A percentile compares a stretch with the other conserved stretches of the same genome.
phyloP scores from a whole-genome alignment of 2,797 vertebrate species.

The Bovichtus variegatus region DNA sequence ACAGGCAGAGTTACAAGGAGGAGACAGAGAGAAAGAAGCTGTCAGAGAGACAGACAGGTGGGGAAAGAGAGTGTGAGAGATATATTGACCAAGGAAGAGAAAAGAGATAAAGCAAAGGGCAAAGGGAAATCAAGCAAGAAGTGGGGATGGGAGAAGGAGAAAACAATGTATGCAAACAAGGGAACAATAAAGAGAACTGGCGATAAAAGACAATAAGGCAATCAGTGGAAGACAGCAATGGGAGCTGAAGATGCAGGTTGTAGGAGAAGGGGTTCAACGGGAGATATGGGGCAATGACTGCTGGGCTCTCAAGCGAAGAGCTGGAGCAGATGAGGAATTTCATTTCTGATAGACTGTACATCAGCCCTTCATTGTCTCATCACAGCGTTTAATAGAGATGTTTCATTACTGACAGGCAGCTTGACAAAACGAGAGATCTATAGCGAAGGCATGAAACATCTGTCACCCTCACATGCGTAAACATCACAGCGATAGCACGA shows the following conservation, averaged over 20 bases:
- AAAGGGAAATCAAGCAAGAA: constrained; percentile 33
- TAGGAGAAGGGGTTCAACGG: constrained; percentile 34
- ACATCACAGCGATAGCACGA: background rate
- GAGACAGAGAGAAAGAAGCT: constrained; percentile 55
- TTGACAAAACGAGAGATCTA: constrained; percentile 33
- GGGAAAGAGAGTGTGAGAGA: constrained; percentile 42
- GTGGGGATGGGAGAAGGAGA: background rate
- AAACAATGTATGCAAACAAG: constrained; percentile 5
- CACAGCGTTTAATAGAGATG: constrained; percentile 55
- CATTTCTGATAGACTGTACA: constrained; percentile 46
- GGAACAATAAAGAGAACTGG: constrained; percentile 8
- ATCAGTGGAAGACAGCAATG: constrained; percentile 19
- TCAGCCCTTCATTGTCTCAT: constrained; percentile 50
- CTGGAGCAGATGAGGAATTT: constrained; percentile 63
- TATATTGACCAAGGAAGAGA: constrained; percentile 55
- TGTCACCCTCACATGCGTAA: constrained; percentile 6
- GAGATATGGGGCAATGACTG: constrained; percentile 36
- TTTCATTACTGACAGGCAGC: constrained; percentile 53
- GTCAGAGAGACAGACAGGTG: constrained; percentile 56
- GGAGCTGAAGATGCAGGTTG: constrained; percentile 26
- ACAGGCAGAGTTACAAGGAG: constrained; percentile 39
- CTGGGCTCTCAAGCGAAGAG: constrained; percentile 55
- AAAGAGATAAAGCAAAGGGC: constrained; percentile 28
- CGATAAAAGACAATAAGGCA: constrained; percentile 35
- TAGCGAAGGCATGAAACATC: constrained; percentile 26